Base-by-base conservation (phyloP, 2,888 invertebrate genomes). In the Drosophila greeni region DNA sequence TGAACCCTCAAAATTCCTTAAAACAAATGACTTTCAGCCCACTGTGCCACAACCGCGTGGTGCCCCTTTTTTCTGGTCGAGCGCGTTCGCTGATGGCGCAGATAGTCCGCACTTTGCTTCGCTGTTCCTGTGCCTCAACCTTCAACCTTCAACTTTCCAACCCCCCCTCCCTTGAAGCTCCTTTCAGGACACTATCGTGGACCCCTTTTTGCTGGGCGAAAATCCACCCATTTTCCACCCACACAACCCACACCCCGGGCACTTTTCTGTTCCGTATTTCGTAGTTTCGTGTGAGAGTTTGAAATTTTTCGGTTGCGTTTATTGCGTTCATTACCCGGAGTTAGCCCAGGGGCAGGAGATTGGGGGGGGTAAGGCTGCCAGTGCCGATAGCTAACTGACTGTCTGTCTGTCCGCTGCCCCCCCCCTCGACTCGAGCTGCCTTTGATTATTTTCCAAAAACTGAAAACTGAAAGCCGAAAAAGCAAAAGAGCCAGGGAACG, bases 221-320 rank as follows among this genome's bases (percentile, higher is more conserved):
- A 29, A 57, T 31, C 36, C 42, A 16, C 57, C 48, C 45, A 47
- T 20, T 20, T 29, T 4, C 43, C 51, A 11, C 20, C 31, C 55
- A 14, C 2, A 31, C 37, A 43, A 18, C 6, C 14, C 20, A 20
- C 20, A 20, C 20, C 20, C 3, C 20, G 20, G 42, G 24, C 53
- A 26, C 43, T 57, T 34, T 20, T 49, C 39, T 40, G 26, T 37
- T 26, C 55, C 36, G 56, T 47, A 47, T 47, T 66, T 53, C 45
- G 70, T 67, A 67, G 70, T 69, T 67, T 60, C 45, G 73, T 72
- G 75, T 59, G 84, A 69, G 74, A 72, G 69, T 74, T 82, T 55
- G 56, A 82, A 79, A 76, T 84, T 82, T 76, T 84, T 74, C 70
- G 80, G 75, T 80, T 84, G 84, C 82, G 77, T 81, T 80, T 82